A percentile compares a stretch with the other conserved stretches of the same genome.
These are phyloP conservation scores for Tychaedon coryphoeus DNA, from an alignment of 2,113 vertebrate species.

Conservation along the genomic window DNA sequence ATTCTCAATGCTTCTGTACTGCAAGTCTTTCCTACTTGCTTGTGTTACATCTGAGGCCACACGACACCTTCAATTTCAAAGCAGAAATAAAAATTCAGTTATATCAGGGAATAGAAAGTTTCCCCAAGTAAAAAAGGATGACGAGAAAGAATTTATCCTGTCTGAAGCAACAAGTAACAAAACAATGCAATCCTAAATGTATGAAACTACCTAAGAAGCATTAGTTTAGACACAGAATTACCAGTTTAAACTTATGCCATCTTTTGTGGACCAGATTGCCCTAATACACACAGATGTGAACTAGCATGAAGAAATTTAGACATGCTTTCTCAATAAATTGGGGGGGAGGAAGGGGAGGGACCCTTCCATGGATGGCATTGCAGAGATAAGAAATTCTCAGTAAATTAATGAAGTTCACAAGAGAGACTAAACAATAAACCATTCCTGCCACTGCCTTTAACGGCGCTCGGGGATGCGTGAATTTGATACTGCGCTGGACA, in stretches of 20 bases:
- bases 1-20: not conserved
- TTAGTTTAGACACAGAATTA: not conserved
- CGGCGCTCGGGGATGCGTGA: not conserved
- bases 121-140: accelerated
- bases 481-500: not conserved
- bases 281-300: not conserved
- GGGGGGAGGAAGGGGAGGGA: not conserved
- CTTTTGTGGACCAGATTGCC: not conserved
- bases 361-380: not conserved
- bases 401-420: not conserved
- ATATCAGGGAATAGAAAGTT: not conserved
- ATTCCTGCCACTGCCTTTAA: not conserved
- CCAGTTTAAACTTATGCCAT: not conserved
- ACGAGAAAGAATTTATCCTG: not conserved
- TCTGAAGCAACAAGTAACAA: not conserved
- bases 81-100: not conserved
- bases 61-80: not conserved
- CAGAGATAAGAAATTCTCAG: not conserved
- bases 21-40: not conserved
- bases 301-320: not conserved
- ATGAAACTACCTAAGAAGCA: not conserved
- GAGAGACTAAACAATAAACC: not conserved
- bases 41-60: not conserved
- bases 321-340: not conserved
- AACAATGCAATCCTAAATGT: not conserved